phyloP scores from a whole-genome alignment of 2,797 vertebrate species.

The Enteromius afrohamiltoni region DNA sequence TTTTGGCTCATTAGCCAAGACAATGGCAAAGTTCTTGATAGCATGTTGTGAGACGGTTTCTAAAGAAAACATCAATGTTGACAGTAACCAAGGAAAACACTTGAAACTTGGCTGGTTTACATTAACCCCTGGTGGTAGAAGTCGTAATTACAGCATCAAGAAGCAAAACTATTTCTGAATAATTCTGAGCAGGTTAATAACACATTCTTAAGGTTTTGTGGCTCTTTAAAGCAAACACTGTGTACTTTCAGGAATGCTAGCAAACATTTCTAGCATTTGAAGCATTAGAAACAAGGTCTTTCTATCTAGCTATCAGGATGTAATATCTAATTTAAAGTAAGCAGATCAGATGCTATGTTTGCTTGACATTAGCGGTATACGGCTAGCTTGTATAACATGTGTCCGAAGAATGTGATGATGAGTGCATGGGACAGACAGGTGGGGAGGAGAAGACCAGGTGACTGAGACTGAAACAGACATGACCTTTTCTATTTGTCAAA shows the following conservation, averaged over 20 bases:
- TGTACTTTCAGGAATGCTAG: background rate
- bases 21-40: conserved; percentile 2
- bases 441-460: conserved; percentile 65
- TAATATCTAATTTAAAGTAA: conserved; percentile 17
- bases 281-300: conserved; percentile 5
- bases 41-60: background rate
- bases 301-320: conserved; percentile 3
- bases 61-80: background rate
- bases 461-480: conserved; percentile 72
- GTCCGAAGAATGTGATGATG: conserved; percentile 64
- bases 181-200: background rate
- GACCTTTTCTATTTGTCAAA: conserved; percentile 80
- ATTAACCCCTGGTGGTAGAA: background rate
- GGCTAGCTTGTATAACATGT: conserved; percentile 57
- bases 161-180: background rate
- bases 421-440: conserved; percentile 70
- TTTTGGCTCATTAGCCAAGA: conserved; percentile 14
- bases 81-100: background rate
- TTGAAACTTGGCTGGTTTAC: background rate
- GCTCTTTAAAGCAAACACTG: background rate
- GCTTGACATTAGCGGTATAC: conserved; percentile 25
- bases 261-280: background rate
- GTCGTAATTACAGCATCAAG: background rate
- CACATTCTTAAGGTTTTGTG: too few relatives aligned
- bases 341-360: conserved; percentile 28